These are phyloP conservation scores for Tetranychus truncatus DNA, from an alignment of 2,888 invertebrate genomes.

Conservation along the genomic window DNA sequence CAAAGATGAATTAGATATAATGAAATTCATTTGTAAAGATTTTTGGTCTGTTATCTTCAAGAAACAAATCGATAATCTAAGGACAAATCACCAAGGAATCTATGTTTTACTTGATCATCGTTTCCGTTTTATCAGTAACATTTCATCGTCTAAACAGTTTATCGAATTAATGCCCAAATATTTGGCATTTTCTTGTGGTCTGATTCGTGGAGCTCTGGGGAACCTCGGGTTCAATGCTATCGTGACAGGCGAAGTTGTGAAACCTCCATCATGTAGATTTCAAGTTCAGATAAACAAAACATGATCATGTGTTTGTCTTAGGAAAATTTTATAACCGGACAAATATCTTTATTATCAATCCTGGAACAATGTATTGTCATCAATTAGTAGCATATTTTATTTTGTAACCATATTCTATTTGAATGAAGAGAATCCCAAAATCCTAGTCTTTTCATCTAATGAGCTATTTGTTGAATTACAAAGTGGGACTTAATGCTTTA, in stretches of 20 bases:
- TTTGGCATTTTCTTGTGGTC: constrained; percentile 85
- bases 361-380: too few species aligned
- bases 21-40: constrained; percentile 97
- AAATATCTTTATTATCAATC: too few species aligned
- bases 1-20: constrained; percentile 88
- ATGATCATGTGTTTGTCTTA: not conserved
- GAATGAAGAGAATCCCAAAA: too few species aligned
- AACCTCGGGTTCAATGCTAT: constrained; percentile 82
- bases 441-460: too few species aligned
- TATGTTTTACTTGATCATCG: constrained; percentile 92
- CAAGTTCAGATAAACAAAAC: constrained; percentile 21
- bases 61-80: constrained; percentile 89
- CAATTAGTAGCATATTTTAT: too few species aligned
- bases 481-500: too few species aligned
- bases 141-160: constrained; percentile 75
- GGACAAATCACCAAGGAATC: constrained; percentile 91
- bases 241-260: constrained; percentile 82
- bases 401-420: too few species aligned
- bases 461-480: too few species aligned
- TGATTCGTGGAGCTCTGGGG: constrained; percentile 79
- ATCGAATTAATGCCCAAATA: constrained; percentile 49
- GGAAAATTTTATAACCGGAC: too few species aligned
- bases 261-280: constrained; percentile 68
- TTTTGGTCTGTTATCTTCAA: constrained; percentile 96
- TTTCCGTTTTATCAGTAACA: constrained; percentile 69